Conservation (phyloP, 2,888 invertebrate species). For the Melanchra persicariae region DNA sequence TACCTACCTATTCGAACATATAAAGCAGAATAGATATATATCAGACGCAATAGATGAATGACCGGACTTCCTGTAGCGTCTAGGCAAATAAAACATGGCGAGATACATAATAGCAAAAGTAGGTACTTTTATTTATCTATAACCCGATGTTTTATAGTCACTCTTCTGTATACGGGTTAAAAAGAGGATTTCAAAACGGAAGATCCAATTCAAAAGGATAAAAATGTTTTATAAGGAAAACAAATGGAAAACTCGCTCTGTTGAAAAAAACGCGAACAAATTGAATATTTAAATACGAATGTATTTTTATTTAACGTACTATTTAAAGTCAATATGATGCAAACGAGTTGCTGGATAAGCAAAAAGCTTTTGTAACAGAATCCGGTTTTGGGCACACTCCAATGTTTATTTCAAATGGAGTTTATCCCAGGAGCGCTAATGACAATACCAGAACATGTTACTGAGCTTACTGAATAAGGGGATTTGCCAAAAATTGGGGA, state of each 20-base stretch:
- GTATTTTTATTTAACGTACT: slow-evolving; percentile 36
- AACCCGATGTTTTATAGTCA: slow-evolving; percentile 1
- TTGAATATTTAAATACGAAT: slow-evolving; percentile 34
- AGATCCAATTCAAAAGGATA: not conserved
- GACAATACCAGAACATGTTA: not conserved
- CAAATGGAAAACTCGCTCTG: slow-evolving; percentile 13
- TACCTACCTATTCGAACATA: not conserved
- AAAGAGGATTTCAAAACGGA: slow-evolving; percentile 7
- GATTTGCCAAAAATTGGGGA: not conserved
- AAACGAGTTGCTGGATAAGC: slow-evolving; percentile 15
- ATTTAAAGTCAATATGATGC: slow-evolving; percentile 41
- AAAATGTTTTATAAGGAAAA: slow-evolving; percentile 13
- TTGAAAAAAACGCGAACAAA: slow-evolving; percentile 34
- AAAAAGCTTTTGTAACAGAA: slow-evolving; percentile 26
- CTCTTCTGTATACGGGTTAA: not conserved
- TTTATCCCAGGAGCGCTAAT: not conserved
- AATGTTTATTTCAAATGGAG: slow-evolving; percentile 2
- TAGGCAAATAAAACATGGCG: slow-evolving; percentile 20
- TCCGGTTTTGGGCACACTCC: slow-evolving; percentile 18
- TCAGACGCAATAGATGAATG: slow-evolving; percentile 18
- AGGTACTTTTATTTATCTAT: not conserved
- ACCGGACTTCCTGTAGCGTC: slow-evolving; percentile 29
- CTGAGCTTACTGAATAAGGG: not conserved
- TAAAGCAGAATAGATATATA: slow-evolving; percentile 22
- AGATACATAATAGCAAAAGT: not conserved